These are phyloP conservation scores for Limnephilus auricula DNA, from an alignment of 2,888 invertebrate species.

Conservation along the genomic window DNA sequence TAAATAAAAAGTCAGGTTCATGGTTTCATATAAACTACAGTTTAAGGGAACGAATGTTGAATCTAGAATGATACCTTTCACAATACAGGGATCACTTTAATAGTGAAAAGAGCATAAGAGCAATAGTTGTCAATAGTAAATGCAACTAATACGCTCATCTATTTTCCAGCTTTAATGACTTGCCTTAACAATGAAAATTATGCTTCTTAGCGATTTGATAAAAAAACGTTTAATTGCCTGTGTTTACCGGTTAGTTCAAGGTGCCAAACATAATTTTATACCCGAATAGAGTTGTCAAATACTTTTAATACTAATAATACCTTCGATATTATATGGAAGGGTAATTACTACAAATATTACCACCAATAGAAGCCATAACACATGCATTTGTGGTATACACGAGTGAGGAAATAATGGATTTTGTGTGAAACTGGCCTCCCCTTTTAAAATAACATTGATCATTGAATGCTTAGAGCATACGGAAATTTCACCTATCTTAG, in stretches of 20 bases:
- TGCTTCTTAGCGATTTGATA: neutral
- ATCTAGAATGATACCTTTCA: neutral
- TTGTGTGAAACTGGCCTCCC: neutral
- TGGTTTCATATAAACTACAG: constrained; percentile 4
- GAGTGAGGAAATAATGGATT: too few relatives aligned
- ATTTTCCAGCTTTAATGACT: constrained; percentile 36
- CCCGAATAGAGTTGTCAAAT: neutral
- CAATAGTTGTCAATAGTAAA: neutral
- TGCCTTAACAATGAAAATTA: constrained; percentile 28
- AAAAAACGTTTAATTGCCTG: neutral
- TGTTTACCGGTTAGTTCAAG: constrained; percentile 15
- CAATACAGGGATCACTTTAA: neutral
- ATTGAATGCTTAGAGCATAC: neutral
- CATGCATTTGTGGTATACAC: too few relatives aligned
- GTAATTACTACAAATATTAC: too few relatives aligned
- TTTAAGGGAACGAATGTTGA: neutral
- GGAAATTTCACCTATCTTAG: neutral
- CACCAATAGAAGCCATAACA: too few relatives aligned
- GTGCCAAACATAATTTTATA: constrained; percentile 62
- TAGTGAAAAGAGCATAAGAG: neutral
- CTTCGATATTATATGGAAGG: neutral
- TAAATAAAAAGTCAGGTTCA: constrained; percentile 4
- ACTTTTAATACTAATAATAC: neutral
- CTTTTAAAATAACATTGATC: neutral
- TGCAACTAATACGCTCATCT: neutral